Base-by-base conservation (phyloP, 35 echinoderm and acorn worm species). In the Ophiothrix spiculata region DNA sequence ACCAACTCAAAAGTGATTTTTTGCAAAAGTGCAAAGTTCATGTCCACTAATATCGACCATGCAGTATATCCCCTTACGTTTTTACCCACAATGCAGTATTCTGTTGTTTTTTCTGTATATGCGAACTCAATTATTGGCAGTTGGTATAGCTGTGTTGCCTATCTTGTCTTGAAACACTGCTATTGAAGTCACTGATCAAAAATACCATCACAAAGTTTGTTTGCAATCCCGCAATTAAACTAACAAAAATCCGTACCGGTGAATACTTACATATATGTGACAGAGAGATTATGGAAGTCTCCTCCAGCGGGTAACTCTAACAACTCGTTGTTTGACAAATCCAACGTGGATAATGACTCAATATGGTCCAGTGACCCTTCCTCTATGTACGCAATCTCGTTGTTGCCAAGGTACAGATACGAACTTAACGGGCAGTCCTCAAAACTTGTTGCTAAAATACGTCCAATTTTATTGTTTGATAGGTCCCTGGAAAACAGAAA, bases 311-410 rank as follows among this genome's bases (percentile, higher is more conserved):
- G 94, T 15, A 97, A 33, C 1, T 83, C 80, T 1, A 87, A 84
- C 69, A 97, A 81, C n/a, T 92, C 82, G 74, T 97, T 97, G 54
- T 90, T 63, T 25, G 86, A 28, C 17, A 97, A 80, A 35, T 88
- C 60, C 14, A 97, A 31, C 0, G 8, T 25, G 29, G 38, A 77
- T 0, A 80, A 80, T 25, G 85, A 75, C 0, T 83, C 88, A 4
- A 93, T 28, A 28, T 93, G 87, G 4, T 78, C 87, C 21, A 97
- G 87, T 4, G 94, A 64, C 29, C 94, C 94, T 77, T 97, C 91
- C 38, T 97, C 94, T 12, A 97, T 97, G 56, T 97, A 97, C 10
- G 94, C 94, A 32, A 97, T 92, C 75, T 97, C 94, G 76, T 97
- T 97, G 25, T 37, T 39, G 34, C 31, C 3, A 23, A 97, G 40